These are phyloP conservation scores for Ophonus ardosiacus DNA, from an alignment of 2,888 invertebrate species.

Conservation along the genomic window DNA sequence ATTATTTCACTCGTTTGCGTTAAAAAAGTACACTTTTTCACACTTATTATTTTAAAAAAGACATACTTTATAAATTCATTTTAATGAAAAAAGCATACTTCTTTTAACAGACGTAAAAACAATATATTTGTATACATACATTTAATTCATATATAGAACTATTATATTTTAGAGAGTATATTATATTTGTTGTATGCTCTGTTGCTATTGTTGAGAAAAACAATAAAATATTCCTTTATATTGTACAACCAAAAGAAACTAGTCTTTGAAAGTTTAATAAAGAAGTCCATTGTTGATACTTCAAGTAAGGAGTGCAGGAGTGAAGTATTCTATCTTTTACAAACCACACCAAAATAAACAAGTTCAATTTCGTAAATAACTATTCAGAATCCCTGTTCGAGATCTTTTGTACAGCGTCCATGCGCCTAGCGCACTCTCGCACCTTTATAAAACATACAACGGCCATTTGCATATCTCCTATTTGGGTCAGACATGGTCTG, in stretches of 20 bases:
- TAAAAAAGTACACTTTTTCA: no score
- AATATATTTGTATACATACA: no score
- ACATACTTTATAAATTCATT: no score
- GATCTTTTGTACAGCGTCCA: slow-evolving; percentile 54
- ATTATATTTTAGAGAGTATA: not conserved
- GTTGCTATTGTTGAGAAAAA: not conserved
- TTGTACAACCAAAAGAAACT: not conserved
- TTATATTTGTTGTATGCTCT: not conserved
- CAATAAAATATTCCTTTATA: not conserved
- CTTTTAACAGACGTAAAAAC: no score
- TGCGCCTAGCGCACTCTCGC: slow-evolving; percentile 4
- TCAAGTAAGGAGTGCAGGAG: not conserved
- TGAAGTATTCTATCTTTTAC: not conserved
- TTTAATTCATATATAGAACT: not conserved
- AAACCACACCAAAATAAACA: slow-evolving; percentile 1
- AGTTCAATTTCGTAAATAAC: slow-evolving; percentile 1
- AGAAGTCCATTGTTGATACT: not conserved
- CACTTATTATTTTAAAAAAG: no score
- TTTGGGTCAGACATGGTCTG: slow-evolving; percentile 45
- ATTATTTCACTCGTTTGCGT: no score
- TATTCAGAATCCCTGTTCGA: slow-evolving; percentile 19
- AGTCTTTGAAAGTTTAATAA: not conserved
- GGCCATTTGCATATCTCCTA: slow-evolving; percentile 58
- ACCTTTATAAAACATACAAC: slow-evolving; percentile 62
- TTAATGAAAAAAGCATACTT: no score